These are phyloP conservation scores for Tretioscincus oriximinensis DNA, from an alignment of 2,113 vertebrate genomes.

Conservation along the genomic window DNA sequence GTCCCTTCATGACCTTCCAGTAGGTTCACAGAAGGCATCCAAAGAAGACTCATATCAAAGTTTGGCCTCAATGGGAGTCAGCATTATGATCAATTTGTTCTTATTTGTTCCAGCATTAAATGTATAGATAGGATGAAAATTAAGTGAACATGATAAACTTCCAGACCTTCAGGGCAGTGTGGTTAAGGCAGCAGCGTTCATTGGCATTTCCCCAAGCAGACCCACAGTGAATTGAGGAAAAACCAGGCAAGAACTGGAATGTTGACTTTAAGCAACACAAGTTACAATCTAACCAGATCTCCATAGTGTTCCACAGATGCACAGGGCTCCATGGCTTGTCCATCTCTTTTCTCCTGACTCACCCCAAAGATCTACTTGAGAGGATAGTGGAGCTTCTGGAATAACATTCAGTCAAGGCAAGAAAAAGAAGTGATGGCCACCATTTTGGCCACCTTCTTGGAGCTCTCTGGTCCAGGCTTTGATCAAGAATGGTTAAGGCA, in stretches of 20 bases:
- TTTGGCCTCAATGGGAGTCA: not conserved
- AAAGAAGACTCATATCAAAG: conserved; percentile 37
- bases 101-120: conserved; percentile 4
- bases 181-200: not conserved
- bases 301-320: not conserved
- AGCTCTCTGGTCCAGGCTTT: not conserved
- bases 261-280: not conserved
- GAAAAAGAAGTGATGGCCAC: not conserved
- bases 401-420: not conserved
- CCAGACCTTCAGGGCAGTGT: not conserved
- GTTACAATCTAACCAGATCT: not conserved
- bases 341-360: too few species aligned
- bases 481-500: not conserved
- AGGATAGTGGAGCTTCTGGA: not conserved
- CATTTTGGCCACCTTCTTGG: not conserved
- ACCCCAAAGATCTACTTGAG: not conserved
- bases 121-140: not conserved
- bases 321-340: not conserved
- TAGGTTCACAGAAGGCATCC: not conserved
- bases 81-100: conserved; percentile 22
- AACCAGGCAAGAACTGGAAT: too few species aligned
- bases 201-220: not conserved
- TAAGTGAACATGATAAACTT: not conserved
- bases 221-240: not conserved
- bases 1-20: not conserved